Conservation (phyloP, 2,113 vertebrate genomes). For the Phoenicopterus ruber region DNA sequence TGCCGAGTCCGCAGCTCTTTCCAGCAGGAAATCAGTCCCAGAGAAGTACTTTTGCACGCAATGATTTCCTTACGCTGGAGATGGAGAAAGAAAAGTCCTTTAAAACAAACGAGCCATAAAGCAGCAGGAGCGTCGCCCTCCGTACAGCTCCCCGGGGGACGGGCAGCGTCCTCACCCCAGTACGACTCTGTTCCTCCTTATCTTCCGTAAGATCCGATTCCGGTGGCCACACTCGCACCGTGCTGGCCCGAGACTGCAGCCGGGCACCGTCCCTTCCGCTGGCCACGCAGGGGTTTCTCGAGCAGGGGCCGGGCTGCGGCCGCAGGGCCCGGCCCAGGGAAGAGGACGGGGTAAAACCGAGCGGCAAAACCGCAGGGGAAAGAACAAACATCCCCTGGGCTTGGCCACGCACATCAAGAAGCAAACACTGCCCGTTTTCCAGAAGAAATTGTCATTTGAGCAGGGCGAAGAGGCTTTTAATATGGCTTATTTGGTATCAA, state of each 20-base stretch:
- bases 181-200: not conserved
- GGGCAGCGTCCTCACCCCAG: fast-evolving
- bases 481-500: fast-evolving
- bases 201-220: not conserved
- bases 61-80: not conserved
- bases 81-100: not conserved
- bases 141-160: fast-evolving
- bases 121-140: not conserved
- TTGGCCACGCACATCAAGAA: not conserved
- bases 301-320: not conserved
- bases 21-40: not conserved
- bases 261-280: not conserved
- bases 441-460: not conserved
- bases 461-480: not conserved
- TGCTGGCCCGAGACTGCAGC: not conserved
- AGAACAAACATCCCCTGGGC: not conserved
- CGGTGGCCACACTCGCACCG: fast-evolving
- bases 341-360: not conserved
- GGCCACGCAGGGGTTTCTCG: fast-evolving
- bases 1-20: not conserved
- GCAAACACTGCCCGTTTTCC: not conserved
- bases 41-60: not conserved
- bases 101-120: not conserved
- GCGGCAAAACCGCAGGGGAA: not conserved
- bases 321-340: not conserved